Base-by-base conservation (phyloP, 2,888 invertebrate species). In the Quadroppia sp. region DNA sequence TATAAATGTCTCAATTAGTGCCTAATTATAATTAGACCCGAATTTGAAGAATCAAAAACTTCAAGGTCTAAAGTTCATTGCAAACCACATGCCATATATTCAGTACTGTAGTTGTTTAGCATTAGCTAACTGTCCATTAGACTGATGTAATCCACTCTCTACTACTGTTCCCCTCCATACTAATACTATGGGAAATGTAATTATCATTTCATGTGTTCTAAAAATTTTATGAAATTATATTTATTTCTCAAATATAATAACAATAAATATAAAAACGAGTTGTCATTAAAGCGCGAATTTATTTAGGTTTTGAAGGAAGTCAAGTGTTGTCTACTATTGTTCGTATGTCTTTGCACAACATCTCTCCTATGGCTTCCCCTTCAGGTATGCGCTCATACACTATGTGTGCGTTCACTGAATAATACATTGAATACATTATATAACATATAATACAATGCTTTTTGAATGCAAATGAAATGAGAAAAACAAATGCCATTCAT, bases 231-330 rank as follows among this genome's bases (percentile, higher is more conserved):
- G 28, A 61, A 30, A 25, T 61, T 32, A 32, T 25, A 32, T 32
- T 25, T 32, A 7, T n/a, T 32, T 32, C n/a, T 3, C 25, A 17
- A 17, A 50, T 4, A 50, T 50, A 50, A n/a, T 53, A 6, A 45
- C 15, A 45, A 45, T 45, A 45, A 45, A 45, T 45, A 45, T 17
- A 23, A 3, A 9, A 53, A 53, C 23, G 30, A 61, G 9, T 61
- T 61, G 13, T 59, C 30, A 59, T 61, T 61, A 61, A 53, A 23
- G 25, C 7, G 23, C 25, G 23, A 6, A 61, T 30, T n/a, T 32
- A 28, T 64, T 20, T 28, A 74, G 74, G 74, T 74, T 20, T 25
- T 71, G 32, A 74, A 74, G 69, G 74, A 74, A 64, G 50, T 71
- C 30, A 71, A 71, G 30, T 53, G 25, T 17, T 74, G 59, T n/a